These are phyloP conservation scores for Microdon myrmicae DNA, from an alignment of 2,888 invertebrate species.

Conservation along the genomic window DNA sequence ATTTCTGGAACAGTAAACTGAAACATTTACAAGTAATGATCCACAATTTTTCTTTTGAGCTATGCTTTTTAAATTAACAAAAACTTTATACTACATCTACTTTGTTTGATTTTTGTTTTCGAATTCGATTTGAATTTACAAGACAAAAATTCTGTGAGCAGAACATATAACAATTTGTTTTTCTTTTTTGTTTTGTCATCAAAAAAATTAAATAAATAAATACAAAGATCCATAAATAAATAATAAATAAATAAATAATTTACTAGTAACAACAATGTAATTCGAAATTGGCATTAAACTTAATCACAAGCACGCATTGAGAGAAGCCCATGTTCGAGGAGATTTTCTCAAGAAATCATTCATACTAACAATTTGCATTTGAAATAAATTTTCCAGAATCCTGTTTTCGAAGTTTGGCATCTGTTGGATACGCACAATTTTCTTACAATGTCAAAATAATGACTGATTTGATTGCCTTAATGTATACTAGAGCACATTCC, in stretches of 20 bases:
- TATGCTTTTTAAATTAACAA: too few relatives aligned
- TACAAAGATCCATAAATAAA: slow-evolving; percentile 41
- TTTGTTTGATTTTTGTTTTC: too few relatives aligned
- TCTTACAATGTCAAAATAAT: background rate
- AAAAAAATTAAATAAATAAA: slow-evolving; percentile 31
- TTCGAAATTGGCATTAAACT: slow-evolving; percentile 42
- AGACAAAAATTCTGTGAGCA: slow-evolving; percentile 24
- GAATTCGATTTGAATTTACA: too few relatives aligned
- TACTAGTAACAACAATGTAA: slow-evolving; percentile 43
- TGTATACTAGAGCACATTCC: slow-evolving; percentile 46
- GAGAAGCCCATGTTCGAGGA: background rate
- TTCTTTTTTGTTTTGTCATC: background rate
- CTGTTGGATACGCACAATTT: slow-evolving; percentile 23
- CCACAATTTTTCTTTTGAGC: too few relatives aligned
- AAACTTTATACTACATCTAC: too few relatives aligned
- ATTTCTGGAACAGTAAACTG: too few relatives aligned
- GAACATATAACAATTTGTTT: slow-evolving; percentile 18
- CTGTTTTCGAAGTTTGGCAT: slow-evolving; percentile 4
- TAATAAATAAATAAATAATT: slow-evolving; percentile 49
- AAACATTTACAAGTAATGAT: too few relatives aligned
- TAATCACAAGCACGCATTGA: slow-evolving; percentile 17
- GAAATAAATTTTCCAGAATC: background rate
- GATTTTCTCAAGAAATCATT: background rate
- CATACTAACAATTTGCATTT: slow-evolving; percentile 10
- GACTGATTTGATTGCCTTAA: too few relatives aligned